Evolutionary conservation across 64 coral and sea anemone genomes (phyloP).

Genomic region (Porites lutea): DNA sequence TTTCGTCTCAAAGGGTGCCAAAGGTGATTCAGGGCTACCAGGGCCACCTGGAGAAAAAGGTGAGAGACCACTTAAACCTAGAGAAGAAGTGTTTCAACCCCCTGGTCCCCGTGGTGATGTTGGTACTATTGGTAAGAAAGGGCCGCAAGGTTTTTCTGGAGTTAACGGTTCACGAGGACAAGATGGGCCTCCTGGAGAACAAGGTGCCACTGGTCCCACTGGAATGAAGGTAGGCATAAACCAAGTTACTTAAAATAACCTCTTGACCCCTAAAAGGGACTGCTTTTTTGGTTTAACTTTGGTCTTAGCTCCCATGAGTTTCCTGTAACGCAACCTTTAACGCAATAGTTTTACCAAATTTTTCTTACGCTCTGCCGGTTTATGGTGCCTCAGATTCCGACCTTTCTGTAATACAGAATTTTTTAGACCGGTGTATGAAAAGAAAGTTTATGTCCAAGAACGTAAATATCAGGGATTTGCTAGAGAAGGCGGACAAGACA

Average conservation of each 20-base stretch:
- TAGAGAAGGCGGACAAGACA: no score
- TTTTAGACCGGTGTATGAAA: no score
- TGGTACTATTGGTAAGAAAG: slow-evolving; percentile 55
- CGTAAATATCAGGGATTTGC: no score
- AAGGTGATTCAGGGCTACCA: slow-evolving; percentile 3
- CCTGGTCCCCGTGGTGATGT: slow-evolving; percentile 24
- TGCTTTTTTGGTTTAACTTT: not conserved
- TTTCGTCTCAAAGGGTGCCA: not conserved
- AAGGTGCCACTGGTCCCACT: slow-evolving; percentile 41
- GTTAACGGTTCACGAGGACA: slow-evolving; percentile 40
- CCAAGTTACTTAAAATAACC: no score
- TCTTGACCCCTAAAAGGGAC: no score
- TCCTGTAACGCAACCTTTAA: no score
- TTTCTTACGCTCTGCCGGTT: no score
- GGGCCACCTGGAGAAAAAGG: slow-evolving; percentile 37
- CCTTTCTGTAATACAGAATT: no score
- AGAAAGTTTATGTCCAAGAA: no score
- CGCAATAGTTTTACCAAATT: no score
- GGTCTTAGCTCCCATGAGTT: no score
- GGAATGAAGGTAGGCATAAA: slow-evolving; percentile 26
- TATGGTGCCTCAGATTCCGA: no score
- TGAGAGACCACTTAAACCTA: not conserved
- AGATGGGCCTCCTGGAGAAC: slow-evolving; percentile 21
- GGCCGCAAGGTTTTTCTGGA: slow-evolving; percentile 55
- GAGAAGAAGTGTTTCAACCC: not conserved